Base-by-base conservation (phyloP, 2,888 invertebrate species). In the Diaprepes abbreviatus region DNA sequence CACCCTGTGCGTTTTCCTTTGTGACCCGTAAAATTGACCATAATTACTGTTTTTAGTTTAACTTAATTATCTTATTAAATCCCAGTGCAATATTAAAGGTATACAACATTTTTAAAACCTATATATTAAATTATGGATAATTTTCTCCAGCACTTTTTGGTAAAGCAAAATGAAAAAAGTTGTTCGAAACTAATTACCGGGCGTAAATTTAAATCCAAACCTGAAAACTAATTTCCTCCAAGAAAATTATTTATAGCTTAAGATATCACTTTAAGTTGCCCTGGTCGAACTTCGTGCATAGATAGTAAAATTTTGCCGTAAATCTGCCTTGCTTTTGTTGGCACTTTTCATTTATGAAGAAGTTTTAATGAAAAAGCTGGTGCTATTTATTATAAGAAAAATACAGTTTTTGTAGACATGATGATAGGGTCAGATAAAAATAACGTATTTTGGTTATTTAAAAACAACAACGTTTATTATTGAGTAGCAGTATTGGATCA, bases 171-270 rank as follows among this genome's bases (percentile, higher is more conserved):
- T 50, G 66, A 66, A 66, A 65, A 66, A 66, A 66, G 58, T 64
- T 52, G 58, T 59, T 70, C 31, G 55, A 57, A 70, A 66, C 66
- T 70, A 70, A 70, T 70, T 70, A 66, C 60, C 24, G 10, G 43
- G 58, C 66, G 66, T 66, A 70, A 70, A 70, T 66, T 66, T 70
- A 66, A 66, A 66, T 70, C 54, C 43, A 66, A 70, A 60, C 45
- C 70, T 38, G 60, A 60, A 70, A 70, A 70, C 66, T 66, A 70
- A 66, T 70, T 70, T 70, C 70, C 66, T 66, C 40, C 28, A 52
- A 48, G 66, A 66, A 65, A 70, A 70, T 70, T 66, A 70, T 70
- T 70, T 70, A 70, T 70, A 65, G 65, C 65, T 65, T 50, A 38
- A 69, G 69, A 69, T 69, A 69, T 69, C 69, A 69, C 40, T 69